These are phyloP conservation scores for Cremastinae sp. DNA, from an alignment of 2,888 invertebrate species.

Conservation along the genomic window DNA sequence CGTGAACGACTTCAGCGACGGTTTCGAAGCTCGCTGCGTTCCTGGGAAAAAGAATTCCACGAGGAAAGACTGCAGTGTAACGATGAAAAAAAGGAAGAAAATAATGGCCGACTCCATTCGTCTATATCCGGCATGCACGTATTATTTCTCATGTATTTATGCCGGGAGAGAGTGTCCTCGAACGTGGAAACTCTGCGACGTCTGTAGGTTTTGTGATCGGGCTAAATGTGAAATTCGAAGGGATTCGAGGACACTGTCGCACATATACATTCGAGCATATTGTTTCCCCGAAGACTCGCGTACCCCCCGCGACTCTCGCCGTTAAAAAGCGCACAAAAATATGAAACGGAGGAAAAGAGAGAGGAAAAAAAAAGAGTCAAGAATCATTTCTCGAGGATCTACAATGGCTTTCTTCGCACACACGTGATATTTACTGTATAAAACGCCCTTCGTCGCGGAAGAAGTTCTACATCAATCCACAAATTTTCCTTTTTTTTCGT, in stretches of 20 bases:
- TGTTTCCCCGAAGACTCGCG: slow-evolving; percentile 58
- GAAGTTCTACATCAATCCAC: neutral
- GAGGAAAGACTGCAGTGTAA: slow-evolving; percentile 61
- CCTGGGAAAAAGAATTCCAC: slow-evolving; percentile 69
- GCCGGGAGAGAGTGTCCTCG: slow-evolving; percentile 55
- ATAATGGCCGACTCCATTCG: slow-evolving; percentile 24
- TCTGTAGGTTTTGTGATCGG: slow-evolving; percentile 54
- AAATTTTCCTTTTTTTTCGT: too few species aligned
- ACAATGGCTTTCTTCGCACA: slow-evolving; percentile 40
- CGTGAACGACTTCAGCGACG: slow-evolving; percentile 55
- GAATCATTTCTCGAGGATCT: slow-evolving; percentile 53
- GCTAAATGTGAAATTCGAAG: slow-evolving; percentile 48
- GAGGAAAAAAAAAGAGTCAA: slow-evolving; percentile 49
- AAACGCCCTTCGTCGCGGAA: neutral
- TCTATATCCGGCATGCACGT: slow-evolving; percentile 19
- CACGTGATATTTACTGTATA: neutral
- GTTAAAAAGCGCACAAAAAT: slow-evolving; percentile 33
- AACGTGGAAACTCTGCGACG: slow-evolving; percentile 36
- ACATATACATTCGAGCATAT: too few species aligned
- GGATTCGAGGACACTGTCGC: slow-evolving; percentile 36
- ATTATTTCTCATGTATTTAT: slow-evolving; percentile 31
- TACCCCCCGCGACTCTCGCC: slow-evolving; percentile 14
- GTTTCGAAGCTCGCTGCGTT: slow-evolving; percentile 23
- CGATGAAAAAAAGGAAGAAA: slow-evolving; percentile 30
- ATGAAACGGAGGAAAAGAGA: slow-evolving; percentile 29